These are phyloP conservation scores for Rhimphoctona megacephalus DNA, from an alignment of 2,888 invertebrate species.

Conservation along the genomic window DNA sequence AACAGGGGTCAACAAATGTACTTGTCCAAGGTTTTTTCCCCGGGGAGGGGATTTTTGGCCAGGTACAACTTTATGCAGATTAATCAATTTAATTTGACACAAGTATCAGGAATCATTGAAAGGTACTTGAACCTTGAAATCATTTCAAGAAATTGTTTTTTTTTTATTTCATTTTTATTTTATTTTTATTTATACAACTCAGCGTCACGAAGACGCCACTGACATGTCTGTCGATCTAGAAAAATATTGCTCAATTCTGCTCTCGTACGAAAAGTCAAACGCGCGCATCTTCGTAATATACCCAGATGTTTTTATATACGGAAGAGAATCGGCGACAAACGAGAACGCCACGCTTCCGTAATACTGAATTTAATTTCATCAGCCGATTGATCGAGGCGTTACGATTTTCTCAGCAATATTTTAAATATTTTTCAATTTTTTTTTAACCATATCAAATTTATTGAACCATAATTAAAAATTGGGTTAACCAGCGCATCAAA, in stretches of 20 bases:
- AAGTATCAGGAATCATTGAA: neutral
- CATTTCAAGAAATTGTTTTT: neutral
- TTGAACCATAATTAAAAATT: neutral
- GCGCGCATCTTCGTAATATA: neutral
- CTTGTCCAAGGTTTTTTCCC: too few species aligned
- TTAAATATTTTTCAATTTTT: neutral
- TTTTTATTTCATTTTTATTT: too few species aligned
- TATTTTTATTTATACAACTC: neutral
- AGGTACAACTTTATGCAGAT: neutral
- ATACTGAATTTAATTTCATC: constrained; percentile 57
- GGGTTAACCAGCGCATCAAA: neutral
- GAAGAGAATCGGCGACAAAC: constrained; percentile 49
- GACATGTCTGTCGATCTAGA: neutral
- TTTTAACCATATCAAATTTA: neutral
- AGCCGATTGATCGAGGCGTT: constrained; percentile 14
- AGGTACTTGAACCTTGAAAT: neutral
- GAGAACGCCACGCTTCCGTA: constrained; percentile 33
- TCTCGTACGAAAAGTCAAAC: constrained; percentile 18
- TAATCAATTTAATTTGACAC: neutral
- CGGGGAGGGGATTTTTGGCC: too few species aligned
- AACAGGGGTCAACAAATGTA: too few species aligned
- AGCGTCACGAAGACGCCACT: constrained; percentile 1
- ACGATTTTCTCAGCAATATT: neutral
- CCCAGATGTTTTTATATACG: constrained; percentile 27
- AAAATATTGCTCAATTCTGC: constrained; percentile 43